A percentile compares a stretch with the other conserved stretches of the same genome.
phyloP scores from a whole-genome alignment of 2,113 vertebrate species.

The Ctenomys sociabilis region DNA sequence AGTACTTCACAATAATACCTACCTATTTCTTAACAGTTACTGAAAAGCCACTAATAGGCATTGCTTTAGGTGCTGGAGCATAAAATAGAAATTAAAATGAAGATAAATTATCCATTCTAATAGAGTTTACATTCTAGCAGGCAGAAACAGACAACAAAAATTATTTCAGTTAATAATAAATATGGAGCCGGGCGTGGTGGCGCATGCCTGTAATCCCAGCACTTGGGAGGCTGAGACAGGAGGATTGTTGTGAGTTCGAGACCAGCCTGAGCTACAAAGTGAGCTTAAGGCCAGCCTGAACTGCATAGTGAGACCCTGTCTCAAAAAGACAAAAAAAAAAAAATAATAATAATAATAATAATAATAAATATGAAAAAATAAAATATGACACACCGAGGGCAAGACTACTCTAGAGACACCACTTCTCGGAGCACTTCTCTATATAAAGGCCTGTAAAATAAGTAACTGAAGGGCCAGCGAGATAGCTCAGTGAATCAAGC shows the following conservation, averaged over 20 bases:
- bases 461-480: not conserved
- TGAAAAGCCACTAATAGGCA: not conserved
- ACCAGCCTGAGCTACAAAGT: no score
- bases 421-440: constrained; percentile 5
- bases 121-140: not conserved
- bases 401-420: not conserved
- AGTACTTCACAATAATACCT: not conserved
- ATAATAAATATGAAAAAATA: constrained; percentile 5
- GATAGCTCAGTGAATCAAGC: no score
- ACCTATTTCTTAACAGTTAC: constrained; percentile 1
- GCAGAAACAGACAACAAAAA: not conserved
- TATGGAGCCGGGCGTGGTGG: no score
- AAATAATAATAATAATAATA: no score
- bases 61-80: not conserved
- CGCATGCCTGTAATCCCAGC: no score
- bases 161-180: constrained; percentile 25
- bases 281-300: no score
- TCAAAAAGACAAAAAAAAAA: no score
- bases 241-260: no score
- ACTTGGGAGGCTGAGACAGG: no score
- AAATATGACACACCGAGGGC: not conserved
- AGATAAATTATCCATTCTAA: not conserved
- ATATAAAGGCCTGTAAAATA: not conserved
- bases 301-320: no score
- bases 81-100: not conserved